Conservation (phyloP, 2,797 vertebrate genomes). For the Astyanax mexicanus region DNA sequence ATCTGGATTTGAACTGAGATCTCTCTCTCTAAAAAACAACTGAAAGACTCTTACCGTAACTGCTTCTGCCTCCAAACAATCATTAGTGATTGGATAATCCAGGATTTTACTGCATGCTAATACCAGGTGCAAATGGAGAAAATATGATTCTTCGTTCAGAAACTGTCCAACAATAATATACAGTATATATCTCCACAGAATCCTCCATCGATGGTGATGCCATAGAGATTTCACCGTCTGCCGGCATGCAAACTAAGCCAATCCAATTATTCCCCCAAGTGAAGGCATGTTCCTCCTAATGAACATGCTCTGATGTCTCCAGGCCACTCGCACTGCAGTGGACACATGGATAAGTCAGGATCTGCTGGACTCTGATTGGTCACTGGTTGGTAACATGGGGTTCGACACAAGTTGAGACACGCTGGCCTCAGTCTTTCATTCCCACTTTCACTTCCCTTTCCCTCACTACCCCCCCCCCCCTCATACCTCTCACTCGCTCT, state of each 20-base stretch:
- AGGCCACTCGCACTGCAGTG: neutral
- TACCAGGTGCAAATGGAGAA: too few species aligned
- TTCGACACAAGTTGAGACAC: conserved; percentile 9
- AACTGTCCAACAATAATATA: too few species aligned
- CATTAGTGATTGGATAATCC: too few species aligned
- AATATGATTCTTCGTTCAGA: too few species aligned
- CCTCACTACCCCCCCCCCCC: conserved; percentile 8
- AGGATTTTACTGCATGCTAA: too few species aligned
- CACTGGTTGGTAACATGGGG: neutral
- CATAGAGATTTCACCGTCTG: conserved; percentile 13
- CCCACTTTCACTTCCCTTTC: conserved; percentile 10
- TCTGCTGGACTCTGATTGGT: conserved; percentile 15
- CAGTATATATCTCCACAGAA: too few species aligned
- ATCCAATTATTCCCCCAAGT: conserved; percentile 13
- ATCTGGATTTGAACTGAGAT: too few species aligned
- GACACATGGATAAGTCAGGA: neutral
- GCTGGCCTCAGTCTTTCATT: conserved; percentile 26
- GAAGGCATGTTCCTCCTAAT: neutral
- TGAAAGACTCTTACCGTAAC: too few species aligned
- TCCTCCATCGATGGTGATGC: neutral
- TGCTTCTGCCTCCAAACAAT: too few species aligned
- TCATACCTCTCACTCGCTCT: conserved; percentile 6
- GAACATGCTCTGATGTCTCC: neutral
- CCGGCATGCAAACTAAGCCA: conserved; percentile 5
- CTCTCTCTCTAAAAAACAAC: too few species aligned